These are phyloP conservation scores for Aelia acuminata DNA, from an alignment of 2,888 invertebrate species.

Conservation along the genomic window DNA sequence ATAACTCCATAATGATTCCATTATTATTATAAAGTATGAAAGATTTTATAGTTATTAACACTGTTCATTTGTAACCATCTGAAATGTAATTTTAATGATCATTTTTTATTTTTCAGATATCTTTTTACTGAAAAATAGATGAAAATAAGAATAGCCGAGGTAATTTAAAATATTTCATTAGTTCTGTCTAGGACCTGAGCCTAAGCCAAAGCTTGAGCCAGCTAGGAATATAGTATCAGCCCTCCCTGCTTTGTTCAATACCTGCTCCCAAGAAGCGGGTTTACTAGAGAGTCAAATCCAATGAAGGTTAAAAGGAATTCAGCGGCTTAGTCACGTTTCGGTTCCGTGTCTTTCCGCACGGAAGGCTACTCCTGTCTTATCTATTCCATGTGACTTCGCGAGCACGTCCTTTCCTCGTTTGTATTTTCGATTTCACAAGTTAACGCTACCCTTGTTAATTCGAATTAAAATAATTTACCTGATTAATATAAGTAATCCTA, in stretches of 20 bases:
- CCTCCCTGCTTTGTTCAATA: background rate
- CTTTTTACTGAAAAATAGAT: too few species aligned
- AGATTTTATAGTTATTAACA: too few species aligned
- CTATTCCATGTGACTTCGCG: background rate
- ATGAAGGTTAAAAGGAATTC: background rate
- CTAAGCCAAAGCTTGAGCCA: too few species aligned
- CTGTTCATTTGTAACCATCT: too few species aligned
- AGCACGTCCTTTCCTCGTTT: background rate
- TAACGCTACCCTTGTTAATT: background rate
- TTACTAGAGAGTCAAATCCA: background rate
- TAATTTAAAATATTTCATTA: too few species aligned
- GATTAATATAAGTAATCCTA: background rate
- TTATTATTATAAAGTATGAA: too few species aligned
- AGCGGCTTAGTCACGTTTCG: background rate
- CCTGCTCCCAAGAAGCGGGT: background rate
- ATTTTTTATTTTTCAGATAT: too few species aligned
- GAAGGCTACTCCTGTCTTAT: conserved; percentile 2
- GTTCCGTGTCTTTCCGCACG: conserved; percentile 12
- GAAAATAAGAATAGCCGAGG: too few species aligned
- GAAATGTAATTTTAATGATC: too few species aligned
- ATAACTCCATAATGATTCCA: too few species aligned
- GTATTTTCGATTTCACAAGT: background rate
- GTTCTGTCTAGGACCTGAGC: too few species aligned
- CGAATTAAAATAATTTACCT: background rate
- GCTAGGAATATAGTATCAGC: background rate